Conservation (phyloP, 2,888 invertebrate species). For the Sinodicranocentrus sp. region DNA sequence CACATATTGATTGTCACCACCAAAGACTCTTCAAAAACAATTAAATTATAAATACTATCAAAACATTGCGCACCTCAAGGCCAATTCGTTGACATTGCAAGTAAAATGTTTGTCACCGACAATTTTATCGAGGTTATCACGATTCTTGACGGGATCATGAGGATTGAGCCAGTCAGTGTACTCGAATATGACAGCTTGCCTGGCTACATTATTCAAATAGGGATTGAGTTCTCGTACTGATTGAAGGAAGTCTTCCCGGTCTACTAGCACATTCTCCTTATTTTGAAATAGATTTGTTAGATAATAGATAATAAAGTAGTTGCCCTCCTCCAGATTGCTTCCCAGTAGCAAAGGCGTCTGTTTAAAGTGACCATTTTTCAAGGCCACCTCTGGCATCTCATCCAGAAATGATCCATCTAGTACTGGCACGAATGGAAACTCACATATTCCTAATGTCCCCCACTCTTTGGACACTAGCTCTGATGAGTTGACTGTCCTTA, state of each 20-base stretch:
- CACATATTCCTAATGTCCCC: conserved; percentile 90
- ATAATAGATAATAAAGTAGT: conserved; percentile 96
- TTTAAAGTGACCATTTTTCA: conserved; percentile 91
- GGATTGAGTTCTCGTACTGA: conserved; percentile 91
- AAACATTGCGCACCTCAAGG: conserved; percentile 80
- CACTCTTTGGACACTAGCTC: conserved; percentile 90
- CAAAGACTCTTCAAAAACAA: no score
- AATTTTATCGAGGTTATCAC: conserved; percentile 93
- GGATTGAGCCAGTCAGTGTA: conserved; percentile 95
- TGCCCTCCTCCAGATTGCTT: conserved; percentile 95
- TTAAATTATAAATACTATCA: no score
- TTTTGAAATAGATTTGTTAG: conserved; percentile 88
- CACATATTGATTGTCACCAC: no score
- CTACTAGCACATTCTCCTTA: conserved; percentile 90
- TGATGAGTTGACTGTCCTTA: conserved; percentile 85
- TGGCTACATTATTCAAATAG: conserved; percentile 88
- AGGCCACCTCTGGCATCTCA: conserved; percentile 85
- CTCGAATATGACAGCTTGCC: conserved; percentile 94
- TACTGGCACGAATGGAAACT: conserved; percentile 96
- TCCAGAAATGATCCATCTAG: conserved; percentile 95
- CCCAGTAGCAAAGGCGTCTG: conserved; percentile 95
- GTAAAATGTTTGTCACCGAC: conserved; percentile 97
- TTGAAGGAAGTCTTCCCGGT: conserved; percentile 87
- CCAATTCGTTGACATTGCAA: conserved; percentile 96
- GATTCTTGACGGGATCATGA: conserved; percentile 89